Evolutionary conservation across 2,888 invertebrate genomes (phyloP), one percentile per base, ranked within the genome.

Genomic region (Sinohyriopsis cumingii): DNA sequence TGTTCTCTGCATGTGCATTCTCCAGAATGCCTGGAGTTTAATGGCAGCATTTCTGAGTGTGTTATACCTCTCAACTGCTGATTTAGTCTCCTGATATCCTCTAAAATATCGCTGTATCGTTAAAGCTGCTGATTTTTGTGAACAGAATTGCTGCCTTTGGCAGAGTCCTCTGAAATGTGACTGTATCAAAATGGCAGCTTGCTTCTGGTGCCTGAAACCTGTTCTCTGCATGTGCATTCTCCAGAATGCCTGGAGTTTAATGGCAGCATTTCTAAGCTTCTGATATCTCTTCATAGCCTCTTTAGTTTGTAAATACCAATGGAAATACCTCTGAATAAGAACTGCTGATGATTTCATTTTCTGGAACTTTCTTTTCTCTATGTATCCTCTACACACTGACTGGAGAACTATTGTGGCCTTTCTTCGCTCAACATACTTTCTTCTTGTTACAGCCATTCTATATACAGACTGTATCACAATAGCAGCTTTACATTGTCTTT

Each of bases 111-210:
- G 33, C 57, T 79, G 83, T n/a, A 83, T 63, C 15, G 62, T 63
- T 22, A 75, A 55, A 15, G 79, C 80, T n/a, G 82, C 67, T 25
- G 22, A 33, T 24, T 59, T 69, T 19, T 59, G 18, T 20, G 55
- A 56, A 15, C 63, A 19, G 19, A 54, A 18, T 20, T 63, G 62
- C 5, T 55, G 55, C 33, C 57, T 62, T 62, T 45, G 12, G 5
- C 53, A 22, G 55, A 63, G 60, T 5, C 68, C 59, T 69, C 78
- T 77, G 59, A 67, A 77, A 28, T 65, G 60, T 33, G 66, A 24
- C 72, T 84, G 83, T n/a, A 83, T 73, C 12, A 57, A 33, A 18
- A 76, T 63, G 22, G 71, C 79, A 63, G 77, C 74, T 28, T 59
- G 18, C 33, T 66, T 71, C 15, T 69, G n/a, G 59, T 25, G 66